These are phyloP conservation scores for Manis crassicaudata DNA, from an alignment of 2,797 vertebrate genomes.

Conservation along the genomic window DNA sequence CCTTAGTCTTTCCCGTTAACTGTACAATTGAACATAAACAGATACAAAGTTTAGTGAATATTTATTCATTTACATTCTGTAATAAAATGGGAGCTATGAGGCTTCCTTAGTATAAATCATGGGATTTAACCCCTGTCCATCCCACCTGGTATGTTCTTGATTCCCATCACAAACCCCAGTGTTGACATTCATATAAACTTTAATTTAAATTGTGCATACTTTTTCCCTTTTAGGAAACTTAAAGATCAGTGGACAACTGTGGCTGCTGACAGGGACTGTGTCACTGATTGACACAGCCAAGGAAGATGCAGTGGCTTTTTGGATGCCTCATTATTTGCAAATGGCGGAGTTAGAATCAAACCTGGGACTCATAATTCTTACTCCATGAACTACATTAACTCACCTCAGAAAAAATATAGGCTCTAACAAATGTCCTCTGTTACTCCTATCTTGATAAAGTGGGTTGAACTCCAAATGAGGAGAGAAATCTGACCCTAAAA, in stretches of 20 bases:
- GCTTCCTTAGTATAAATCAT: neutral
- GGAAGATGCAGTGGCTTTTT: neutral
- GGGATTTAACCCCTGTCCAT: neutral
- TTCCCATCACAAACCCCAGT: neutral
- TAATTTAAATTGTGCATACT: neutral
- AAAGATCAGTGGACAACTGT: neutral
- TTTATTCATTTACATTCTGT: neutral
- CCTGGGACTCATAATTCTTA: neutral
- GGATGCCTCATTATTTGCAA: neutral
- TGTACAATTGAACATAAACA: neutral
- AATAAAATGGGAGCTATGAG: neutral
- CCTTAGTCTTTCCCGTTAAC: neutral
- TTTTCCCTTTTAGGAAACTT: neutral
- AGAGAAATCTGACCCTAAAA: neutral
- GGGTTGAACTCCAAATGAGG: neutral
- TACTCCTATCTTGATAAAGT: neutral
- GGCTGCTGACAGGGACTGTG: neutral
- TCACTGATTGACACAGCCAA: neutral
- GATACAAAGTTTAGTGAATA: neutral
- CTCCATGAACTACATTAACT: neutral
- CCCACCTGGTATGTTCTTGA: neutral
- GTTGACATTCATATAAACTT: neutral
- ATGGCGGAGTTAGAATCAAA: neutral
- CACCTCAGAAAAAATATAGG: neutral
- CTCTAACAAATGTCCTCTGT: neutral